phyloP scores from a whole-genome alignment of 2,113 vertebrate species.

The Procavia capensis region DNA sequence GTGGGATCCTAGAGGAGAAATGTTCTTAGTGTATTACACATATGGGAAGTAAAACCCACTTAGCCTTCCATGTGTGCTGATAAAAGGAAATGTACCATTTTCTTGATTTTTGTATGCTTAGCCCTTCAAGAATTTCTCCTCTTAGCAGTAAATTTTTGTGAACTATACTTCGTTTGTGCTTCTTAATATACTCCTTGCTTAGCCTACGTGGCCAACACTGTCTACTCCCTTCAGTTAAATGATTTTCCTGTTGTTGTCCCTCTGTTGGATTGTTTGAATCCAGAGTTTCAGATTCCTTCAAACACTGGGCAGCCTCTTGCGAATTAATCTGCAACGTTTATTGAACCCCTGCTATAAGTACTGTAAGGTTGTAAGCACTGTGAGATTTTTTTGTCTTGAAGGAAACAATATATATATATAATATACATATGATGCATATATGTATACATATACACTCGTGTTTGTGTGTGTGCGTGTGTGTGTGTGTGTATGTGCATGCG shows the following conservation, averaged over 20 bases:
- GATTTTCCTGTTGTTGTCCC: neutral
- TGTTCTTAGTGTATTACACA: neutral
- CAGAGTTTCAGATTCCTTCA: slow-evolving; percentile 24
- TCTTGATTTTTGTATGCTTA: slow-evolving; percentile 37
- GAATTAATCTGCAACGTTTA: slow-evolving; percentile 32
- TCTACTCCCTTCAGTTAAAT: slow-evolving; percentile 48
- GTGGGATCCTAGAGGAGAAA: neutral
- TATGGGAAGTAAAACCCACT: neutral
- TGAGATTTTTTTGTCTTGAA: neutral
- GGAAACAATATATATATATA: neutral
- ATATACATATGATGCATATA: too few species aligned
- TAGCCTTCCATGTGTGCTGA: neutral
- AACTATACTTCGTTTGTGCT: slow-evolving; percentile 41
- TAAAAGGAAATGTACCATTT: neutral
- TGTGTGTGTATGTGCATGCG: too few species aligned
- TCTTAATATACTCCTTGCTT: slow-evolving; percentile 42
- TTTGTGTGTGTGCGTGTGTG: too few species aligned
- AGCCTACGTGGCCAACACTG: neutral
- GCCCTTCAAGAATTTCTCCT: neutral
- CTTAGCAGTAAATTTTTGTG: slow-evolving; percentile 31
- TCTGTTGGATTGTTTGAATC: neutral
- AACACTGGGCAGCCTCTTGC: neutral
- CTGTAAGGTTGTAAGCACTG: neutral
- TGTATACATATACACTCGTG: too few species aligned
- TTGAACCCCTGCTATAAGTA: neutral